A percentile compares a stretch with the other conserved stretches of the same genome.
phyloP scores from a whole-genome alignment of 2,888 invertebrate species.

The Sicus ferrugineus region DNA sequence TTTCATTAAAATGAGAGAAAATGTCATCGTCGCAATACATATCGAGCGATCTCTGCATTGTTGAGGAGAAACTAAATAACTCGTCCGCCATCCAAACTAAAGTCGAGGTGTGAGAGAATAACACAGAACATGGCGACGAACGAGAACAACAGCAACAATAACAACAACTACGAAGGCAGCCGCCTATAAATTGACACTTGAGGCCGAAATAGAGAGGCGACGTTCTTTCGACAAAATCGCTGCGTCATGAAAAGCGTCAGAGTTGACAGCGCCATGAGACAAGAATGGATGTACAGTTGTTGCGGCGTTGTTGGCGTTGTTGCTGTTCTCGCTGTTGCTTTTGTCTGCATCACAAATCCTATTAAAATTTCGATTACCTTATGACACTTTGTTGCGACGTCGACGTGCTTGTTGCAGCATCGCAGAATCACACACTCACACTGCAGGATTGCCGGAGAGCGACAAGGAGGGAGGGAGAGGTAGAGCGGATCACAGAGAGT shows the following conservation, averaged over 20 bases:
- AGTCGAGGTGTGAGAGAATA: too few relatives aligned
- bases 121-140: neutral
- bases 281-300: neutral
- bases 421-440: too few relatives aligned
- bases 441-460: neutral
- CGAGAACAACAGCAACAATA: neutral
- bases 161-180: neutral
- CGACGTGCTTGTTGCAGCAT: neutral
- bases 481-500: too few relatives aligned
- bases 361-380: slow-evolving; percentile 47
- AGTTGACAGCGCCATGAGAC: neutral
- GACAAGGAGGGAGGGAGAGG: neutral
- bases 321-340: neutral
- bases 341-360: slow-evolving; percentile 35
- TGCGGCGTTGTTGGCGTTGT: neutral
- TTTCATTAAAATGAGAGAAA: too few relatives aligned
- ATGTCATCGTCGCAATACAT: too few relatives aligned
- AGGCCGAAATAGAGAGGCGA: neutral
- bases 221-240: neutral
- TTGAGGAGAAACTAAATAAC: too few relatives aligned
- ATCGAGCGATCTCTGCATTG: too few relatives aligned
- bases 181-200: slow-evolving; percentile 24
- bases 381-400: slow-evolving; percentile 41
- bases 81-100: too few relatives aligned
- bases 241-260: neutral